These are phyloP conservation scores for Tricholaema leucomelas DNA, from an alignment of 2,113 vertebrate species.

Conservation along the genomic window DNA sequence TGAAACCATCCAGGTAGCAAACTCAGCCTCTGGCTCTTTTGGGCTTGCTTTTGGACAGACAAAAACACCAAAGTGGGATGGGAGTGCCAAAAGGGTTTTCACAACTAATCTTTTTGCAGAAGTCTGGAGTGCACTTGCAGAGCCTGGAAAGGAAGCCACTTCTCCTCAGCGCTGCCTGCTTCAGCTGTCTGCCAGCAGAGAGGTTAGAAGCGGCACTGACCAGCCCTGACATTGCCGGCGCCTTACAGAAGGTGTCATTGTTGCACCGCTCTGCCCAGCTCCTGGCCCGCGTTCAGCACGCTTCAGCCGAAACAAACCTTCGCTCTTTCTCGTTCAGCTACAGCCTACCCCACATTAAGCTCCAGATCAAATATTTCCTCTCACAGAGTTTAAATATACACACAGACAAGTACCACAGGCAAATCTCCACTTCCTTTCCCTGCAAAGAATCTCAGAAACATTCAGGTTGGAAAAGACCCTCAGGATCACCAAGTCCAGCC, in stretches of 20 bases:
- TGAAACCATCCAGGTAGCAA: not conserved
- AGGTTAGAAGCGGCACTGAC: accelerated
- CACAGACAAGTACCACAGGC: not conserved
- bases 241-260: constrained; percentile 56
- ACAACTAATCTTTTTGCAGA: not conserved
- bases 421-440: not conserved
- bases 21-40: not conserved
- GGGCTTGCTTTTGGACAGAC: not conserved
- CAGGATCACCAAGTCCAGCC: too few relatives aligned
- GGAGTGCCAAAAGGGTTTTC: not conserved
- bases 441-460: not conserved
- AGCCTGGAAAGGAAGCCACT: not conserved
- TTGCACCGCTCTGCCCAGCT: not conserved
- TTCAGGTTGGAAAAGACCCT: too few relatives aligned
- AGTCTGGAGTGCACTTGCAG: not conserved
- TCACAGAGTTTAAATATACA: not conserved
- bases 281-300: not conserved
- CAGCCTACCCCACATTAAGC: not conserved
- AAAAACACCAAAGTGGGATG: accelerated
- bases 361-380: not conserved
- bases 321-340: not conserved
- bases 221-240: not conserved
- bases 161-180: not conserved
- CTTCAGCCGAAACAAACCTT: not conserved
- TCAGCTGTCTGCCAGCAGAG: not conserved